Conservation (phyloP, 2,888 invertebrate genomes). For the Callimorpha dominula region DNA sequence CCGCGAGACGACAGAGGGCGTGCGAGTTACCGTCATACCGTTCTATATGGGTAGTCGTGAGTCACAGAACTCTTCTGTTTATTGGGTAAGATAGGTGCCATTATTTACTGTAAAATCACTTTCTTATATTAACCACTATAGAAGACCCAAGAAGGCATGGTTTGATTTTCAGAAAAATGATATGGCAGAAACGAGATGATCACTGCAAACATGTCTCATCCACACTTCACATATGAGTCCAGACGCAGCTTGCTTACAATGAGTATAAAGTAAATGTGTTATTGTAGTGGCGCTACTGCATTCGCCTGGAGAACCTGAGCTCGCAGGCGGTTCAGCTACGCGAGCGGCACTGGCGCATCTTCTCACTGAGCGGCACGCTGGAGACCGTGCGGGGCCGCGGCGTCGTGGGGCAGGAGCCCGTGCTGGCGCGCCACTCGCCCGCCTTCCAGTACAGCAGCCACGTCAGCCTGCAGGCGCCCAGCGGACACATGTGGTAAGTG, state of each 20-base stretch:
- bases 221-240: neutral
- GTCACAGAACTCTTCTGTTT: conserved; percentile 96
- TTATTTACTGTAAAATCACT: neutral
- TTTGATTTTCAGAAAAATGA: neutral
- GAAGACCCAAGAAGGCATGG: neutral
- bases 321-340: conserved; percentile 95
- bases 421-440: conserved; percentile 94
- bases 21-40: conserved; percentile 98
- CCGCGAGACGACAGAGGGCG: conserved; percentile 98
- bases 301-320: conserved; percentile 97
- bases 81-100: conserved; percentile 89
- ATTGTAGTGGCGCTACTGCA: conserved; percentile 96
- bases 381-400: conserved; percentile 98
- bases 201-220: neutral
- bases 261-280: neutral
- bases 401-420: conserved; percentile 99
- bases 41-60: conserved; percentile 99
- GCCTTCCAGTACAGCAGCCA: conserved; percentile 99
- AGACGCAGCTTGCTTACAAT: neutral
- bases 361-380: conserved; percentile 96
- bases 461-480: conserved; percentile 98
- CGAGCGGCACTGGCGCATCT: conserved; percentile 99
- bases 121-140: neutral
- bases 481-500: conserved; percentile 98
- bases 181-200: neutral